Percentiles rank a stretch among this genome's conserved stretches.
phyloP scores from a whole-genome alignment of 2,797 vertebrate genomes.

The Alauda arvensis region DNA sequence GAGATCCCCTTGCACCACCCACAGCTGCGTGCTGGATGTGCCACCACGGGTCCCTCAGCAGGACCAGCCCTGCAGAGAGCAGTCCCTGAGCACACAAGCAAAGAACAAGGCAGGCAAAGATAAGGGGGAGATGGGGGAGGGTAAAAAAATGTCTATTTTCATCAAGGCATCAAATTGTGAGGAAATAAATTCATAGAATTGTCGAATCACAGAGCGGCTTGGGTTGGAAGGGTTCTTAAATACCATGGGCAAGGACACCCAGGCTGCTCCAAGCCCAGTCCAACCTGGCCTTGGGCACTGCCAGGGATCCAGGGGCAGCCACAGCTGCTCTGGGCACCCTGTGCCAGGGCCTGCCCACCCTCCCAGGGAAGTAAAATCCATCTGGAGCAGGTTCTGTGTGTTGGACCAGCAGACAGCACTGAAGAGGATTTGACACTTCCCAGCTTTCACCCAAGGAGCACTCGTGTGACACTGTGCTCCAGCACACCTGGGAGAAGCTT shows the following conservation, averaged over 20 bases:
- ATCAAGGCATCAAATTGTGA: neutral
- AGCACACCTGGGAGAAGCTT: neutral
- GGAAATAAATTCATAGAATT: neutral
- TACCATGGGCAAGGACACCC: neutral
- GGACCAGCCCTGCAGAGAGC: neutral
- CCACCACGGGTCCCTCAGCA: neutral
- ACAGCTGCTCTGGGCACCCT: neutral
- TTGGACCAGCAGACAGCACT: neutral
- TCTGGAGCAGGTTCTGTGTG: neutral
- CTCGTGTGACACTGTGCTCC: neutral
- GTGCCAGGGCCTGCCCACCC: neutral
- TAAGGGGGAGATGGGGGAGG: neutral
- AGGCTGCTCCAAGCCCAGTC: rapidly evolving
- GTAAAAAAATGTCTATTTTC: neutral
- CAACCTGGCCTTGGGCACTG: rapidly evolving
- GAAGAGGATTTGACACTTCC: neutral
- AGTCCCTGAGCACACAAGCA: neutral
- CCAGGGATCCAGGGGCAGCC: neutral
- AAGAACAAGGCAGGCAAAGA: neutral
- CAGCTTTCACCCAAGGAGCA: neutral
- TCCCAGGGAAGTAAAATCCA: neutral
- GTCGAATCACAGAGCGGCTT: neutral
- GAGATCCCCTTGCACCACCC: neutral
- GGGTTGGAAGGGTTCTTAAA: neutral
- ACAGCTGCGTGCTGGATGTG: neutral